Evolutionary conservation across 1,140 invertebrate genomes (phyloP), one percentile per base, ranked within the genome.

Genomic region (Lithobius niger): DNA sequence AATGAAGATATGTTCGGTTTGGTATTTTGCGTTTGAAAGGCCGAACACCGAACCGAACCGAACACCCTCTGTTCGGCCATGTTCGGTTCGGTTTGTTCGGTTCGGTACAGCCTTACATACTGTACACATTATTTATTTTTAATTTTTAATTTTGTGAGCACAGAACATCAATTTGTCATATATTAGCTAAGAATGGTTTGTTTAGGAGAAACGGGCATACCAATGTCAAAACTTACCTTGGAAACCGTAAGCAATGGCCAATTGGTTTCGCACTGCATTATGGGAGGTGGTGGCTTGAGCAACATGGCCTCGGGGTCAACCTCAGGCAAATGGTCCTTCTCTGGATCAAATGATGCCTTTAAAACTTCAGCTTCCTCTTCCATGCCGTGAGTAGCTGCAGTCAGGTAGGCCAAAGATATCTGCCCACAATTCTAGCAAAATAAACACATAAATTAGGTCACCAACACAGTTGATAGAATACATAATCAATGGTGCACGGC

Each of bases 171-270:
- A n/a, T n/a, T n/a, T n/a, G n/a, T n/a, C n/a, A n/a, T n/a, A n/a
- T n/a, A n/a, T n/a, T n/a, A n/a, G n/a, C n/a, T n/a, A n/a, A n/a
- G n/a, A n/a, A n/a, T n/a, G n/a, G n/a, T n/a, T n/a, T n/a, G n/a
- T n/a, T n/a, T n/a, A n/a, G n/a, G n/a, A n/a, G n/a, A n/a, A n/a
- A n/a, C n/a, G n/a, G n/a, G n/a, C n/a, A n/a, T n/a, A n/a, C n/a
- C n/a, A n/a, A n/a, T n/a, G 28, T 51, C 0, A 27, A 40, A 28
- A 26, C 45, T 18, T 60, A 68, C 68, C 63, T 78, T 78, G 0
- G 87, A 89, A 2, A 96, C 84, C 1, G 92, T 94, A 1, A 99
- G 71, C 13, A 97, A 70, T 0, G 97, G 96, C 97, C 97, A 99
- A 68, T 99, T 98, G 42, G 81, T 82, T 68, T 95, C 89, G 1